Evolutionary conservation across 1,140 invertebrate species (phyloP), one percentile per base, ranked within the genome.

Genomic region (Philaenus spumarius): DNA sequence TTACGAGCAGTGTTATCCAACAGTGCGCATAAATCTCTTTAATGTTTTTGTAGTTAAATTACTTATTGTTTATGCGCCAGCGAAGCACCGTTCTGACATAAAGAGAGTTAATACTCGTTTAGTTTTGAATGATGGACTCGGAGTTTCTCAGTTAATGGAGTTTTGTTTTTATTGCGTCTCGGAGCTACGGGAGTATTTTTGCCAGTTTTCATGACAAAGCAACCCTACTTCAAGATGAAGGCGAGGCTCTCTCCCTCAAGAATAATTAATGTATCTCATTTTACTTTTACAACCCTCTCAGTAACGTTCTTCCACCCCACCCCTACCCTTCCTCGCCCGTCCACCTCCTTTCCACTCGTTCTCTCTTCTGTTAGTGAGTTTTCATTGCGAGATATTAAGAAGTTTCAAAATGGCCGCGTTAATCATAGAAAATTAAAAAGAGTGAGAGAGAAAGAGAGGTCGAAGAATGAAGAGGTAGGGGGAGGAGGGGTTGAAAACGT

Each of bases 211-310:
- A 53, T 39, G 30, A 53, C 50, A 53, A 53, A 53, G 50, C 23
- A 53, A 30, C 26, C 20, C 23, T 19, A 53, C 30, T 53, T 39
- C 37, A 53, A 53, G 50, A 53, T 35, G 50, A 37, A 53, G 50
- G 50, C 50, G 50, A 53, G 26, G 35, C 50, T 26, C 51, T 55
- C 42, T 55, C 52, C 48, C 39, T 55, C 30, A 23, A 43, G 64
- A 65, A 65, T 65, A 65, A 65, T 65, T 65, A 65, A 65, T 65
- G 64, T 63, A 63, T 63, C 62, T 65, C 64, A 65, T 65, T 65
- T 65, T 65, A 65, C 64, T 65, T 65, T 63, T 65, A 65, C 60
- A 58, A 55, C 55, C 58, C 60, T 47, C 54, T 47, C 30, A 42
- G 55, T 50, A 34, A 34, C 53, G 57, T 30, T 23, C 22, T 47